phyloP scores from a whole-genome alignment of 2,888 invertebrate species.

The Cyclophora punctaria region DNA sequence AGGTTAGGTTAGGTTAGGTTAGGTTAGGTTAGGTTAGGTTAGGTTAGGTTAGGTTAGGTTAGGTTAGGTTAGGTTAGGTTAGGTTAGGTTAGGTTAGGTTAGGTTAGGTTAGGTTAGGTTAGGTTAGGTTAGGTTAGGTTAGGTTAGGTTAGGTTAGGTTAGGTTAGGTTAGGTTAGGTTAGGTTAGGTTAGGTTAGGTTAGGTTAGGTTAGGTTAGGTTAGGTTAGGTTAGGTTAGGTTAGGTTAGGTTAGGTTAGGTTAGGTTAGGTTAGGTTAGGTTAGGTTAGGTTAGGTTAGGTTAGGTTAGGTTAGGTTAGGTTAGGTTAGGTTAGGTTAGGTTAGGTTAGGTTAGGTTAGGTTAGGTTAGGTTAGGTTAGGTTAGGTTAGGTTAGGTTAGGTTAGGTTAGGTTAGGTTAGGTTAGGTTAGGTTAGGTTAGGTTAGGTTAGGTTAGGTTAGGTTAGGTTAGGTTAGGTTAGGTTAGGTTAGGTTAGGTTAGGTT shows the following conservation, averaged over 20 bases:
- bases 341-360: constrained; percentile 2
- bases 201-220: constrained; percentile 2
- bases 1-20: too few species aligned
- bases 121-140: too few species aligned
- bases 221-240: constrained; percentile 2
- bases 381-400: constrained; percentile 2
- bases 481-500: constrained; percentile 2
- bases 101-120: too few species aligned
- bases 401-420: constrained; percentile 2
- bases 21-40: too few species aligned
- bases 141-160: too few species aligned
- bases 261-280: constrained; percentile 2
- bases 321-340: constrained; percentile 2
- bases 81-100: too few species aligned
- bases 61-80: too few species aligned
- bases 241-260: constrained; percentile 2
- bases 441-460: constrained; percentile 2
- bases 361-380: constrained; percentile 2
- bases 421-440: constrained; percentile 2
- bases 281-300: constrained; percentile 2
- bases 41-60: too few species aligned
- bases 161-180: too few species aligned
- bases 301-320: constrained; percentile 2
- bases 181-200: not conserved
- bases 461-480: constrained; percentile 2